Conservation (phyloP, 2,888 invertebrate species). For the Himalopsyche kuldschensis region DNA sequence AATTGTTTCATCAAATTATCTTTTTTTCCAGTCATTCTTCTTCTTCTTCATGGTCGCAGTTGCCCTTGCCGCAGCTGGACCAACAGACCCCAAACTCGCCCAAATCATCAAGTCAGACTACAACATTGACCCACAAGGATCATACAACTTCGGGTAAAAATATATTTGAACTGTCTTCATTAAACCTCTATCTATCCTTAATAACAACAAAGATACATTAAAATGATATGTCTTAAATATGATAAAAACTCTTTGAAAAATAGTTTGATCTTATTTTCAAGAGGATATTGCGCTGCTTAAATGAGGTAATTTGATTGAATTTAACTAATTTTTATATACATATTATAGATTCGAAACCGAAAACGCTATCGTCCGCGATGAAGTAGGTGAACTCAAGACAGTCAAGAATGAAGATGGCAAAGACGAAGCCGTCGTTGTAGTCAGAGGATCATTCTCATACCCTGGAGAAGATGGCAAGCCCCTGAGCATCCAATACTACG, state of each 20-base stretch:
- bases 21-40: conserved; percentile 27
- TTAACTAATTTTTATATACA: too few species aligned
- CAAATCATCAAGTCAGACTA: conserved; percentile 46
- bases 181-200: too few species aligned
- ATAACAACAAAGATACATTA: too few species aligned
- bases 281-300: too few species aligned
- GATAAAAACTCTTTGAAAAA: too few species aligned
- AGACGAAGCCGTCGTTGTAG: conserved; percentile 31
- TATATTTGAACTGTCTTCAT: too few species aligned
- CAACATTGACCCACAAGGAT: conserved; percentile 47
- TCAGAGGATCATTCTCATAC: conserved; percentile 35
- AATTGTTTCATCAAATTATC: not conserved
- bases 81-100: conserved; percentile 39
- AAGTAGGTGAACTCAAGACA: conserved; percentile 25
- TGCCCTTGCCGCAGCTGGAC: conserved; percentile 36
- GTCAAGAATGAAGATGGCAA: conserved; percentile 38
- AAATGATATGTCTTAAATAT: too few species aligned
- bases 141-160: conserved; percentile 46
- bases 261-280: too few species aligned
- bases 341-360: conserved; percentile 36
- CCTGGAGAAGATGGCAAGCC: conserved; percentile 24
- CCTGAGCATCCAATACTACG: conserved; percentile 21
- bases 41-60: conserved; percentile 37
- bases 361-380: conserved; percentile 28
- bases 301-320: too few species aligned